Evolutionary conservation across 2,113 vertebrate genomes (phyloP).

Genomic region (Zeus faber): DNA sequence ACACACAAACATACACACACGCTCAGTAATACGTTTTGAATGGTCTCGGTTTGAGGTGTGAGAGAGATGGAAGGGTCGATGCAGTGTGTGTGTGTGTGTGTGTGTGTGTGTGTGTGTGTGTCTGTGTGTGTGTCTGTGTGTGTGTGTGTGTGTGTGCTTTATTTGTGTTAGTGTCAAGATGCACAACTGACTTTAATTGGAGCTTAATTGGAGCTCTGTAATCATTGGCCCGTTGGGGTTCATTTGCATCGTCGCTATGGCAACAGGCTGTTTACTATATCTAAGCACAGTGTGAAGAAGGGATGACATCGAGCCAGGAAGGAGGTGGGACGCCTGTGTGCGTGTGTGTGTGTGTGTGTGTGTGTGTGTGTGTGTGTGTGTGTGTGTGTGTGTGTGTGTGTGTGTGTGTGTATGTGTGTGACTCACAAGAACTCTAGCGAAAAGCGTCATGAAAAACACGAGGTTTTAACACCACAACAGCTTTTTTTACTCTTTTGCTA

Average conservation of each 20-base stretch:
- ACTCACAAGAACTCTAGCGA: too few species aligned
- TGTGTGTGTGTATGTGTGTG: too few species aligned
- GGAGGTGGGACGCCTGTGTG: not conserved
- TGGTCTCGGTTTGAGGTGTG: too few species aligned
- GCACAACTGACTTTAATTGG: too few species aligned
- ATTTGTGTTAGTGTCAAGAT: too few species aligned
- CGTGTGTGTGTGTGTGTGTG: not conserved
- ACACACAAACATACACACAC: not conserved
- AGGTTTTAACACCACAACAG: too few species aligned
- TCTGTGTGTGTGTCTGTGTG: conserved; percentile 8
- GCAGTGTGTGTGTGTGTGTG: conserved; percentile 7
- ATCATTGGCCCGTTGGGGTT: conserved; percentile 52
- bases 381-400: not conserved
- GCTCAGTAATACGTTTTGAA: conserved; percentile 16
- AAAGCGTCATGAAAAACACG: too few species aligned
- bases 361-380: not conserved
- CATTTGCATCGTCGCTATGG: conserved; percentile 57
- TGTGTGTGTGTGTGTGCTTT: conserved; percentile 12
- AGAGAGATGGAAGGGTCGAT: conserved; percentile 1
- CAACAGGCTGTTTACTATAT: conserved; percentile 46
- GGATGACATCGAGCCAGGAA: not conserved
- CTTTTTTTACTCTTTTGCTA: too few species aligned
- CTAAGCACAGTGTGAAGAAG: conserved; percentile 25
- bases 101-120: conserved; percentile 13
- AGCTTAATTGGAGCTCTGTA: conserved; percentile 59